A percentile compares a stretch with the other conserved stretches of the same genome.
Conservation (phyloP, 2,113 vertebrate species). For the Platichthys flesus region DNA sequence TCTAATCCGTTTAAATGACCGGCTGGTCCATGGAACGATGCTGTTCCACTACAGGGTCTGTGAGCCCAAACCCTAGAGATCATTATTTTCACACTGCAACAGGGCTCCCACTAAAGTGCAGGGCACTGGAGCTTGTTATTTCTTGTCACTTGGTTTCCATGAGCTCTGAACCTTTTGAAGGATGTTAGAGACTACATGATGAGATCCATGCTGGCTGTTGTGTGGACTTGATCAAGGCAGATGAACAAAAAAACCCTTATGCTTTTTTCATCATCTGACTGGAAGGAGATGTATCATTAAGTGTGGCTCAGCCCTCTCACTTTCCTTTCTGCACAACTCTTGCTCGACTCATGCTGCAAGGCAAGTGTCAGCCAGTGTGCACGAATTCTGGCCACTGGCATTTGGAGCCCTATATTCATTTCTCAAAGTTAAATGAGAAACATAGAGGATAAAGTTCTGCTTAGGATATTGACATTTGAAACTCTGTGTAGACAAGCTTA, state of each 20-base stretch:
- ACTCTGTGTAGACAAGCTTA: not conserved
- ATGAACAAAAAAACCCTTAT: slow-evolving; percentile 40
- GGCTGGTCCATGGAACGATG: slow-evolving; percentile 45
- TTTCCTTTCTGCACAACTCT: slow-evolving; percentile 6
- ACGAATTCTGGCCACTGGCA: not conserved
- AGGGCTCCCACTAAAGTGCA: slow-evolving; percentile 37
- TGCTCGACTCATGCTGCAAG: not conserved
- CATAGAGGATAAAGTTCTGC: not conserved
- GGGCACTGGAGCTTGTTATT: slow-evolving; percentile 67
- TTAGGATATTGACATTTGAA: not conserved
- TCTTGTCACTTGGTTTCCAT: slow-evolving; percentile 57
- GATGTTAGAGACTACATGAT: slow-evolving; percentile 69
- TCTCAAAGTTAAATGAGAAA: not conserved
- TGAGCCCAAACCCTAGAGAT: slow-evolving; percentile 57
- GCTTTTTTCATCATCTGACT: slow-evolving; percentile 42
- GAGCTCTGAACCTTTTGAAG: slow-evolving; percentile 53
- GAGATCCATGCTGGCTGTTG: slow-evolving; percentile 41
- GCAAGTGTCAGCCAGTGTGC: not conserved
- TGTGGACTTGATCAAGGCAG: slow-evolving; percentile 53
- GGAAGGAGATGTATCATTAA: slow-evolving; percentile 29
- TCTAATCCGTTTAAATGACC: slow-evolving; percentile 31
- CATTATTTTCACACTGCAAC: slow-evolving; percentile 62
- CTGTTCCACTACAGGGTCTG: slow-evolving; percentile 53
- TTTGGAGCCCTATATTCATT: not conserved
- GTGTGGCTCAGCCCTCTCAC: slow-evolving; percentile 13